Percentiles rank a stretch among this genome's conserved stretches.
Evolutionary conservation across 2,888 invertebrate species (phyloP).

Genomic region (Choristoneura rosaceana): DNA sequence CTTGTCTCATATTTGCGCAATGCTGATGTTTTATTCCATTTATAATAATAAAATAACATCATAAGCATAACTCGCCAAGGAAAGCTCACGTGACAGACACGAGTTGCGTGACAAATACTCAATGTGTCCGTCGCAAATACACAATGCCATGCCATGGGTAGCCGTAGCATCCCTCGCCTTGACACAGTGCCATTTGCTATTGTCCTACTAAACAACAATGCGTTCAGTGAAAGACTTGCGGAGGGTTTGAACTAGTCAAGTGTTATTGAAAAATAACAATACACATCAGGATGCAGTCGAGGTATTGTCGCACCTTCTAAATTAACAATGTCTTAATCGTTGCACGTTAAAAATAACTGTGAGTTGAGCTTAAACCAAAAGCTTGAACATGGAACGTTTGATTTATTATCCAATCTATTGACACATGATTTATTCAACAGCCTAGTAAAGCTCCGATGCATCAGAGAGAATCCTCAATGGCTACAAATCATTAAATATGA

Average conservation of each 20-base stretch:
- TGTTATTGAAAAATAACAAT: slow-evolving; percentile 7
- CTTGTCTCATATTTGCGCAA: not conserved
- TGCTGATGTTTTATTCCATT: not conserved
- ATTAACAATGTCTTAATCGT: not conserved
- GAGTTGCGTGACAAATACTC: slow-evolving; percentile 17
- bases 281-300: not conserved
- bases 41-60: not conserved
- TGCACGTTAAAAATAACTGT: not conserved
- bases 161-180: slow-evolving; percentile 32
- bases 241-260: slow-evolving; percentile 17
- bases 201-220: slow-evolving; percentile 31
- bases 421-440: not conserved
- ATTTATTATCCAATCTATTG: not conserved
- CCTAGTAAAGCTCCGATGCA: not conserved
- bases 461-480: slow-evolving; percentile 5
- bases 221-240: slow-evolving; percentile 10
- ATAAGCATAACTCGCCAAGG: not conserved
- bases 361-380: not conserved
- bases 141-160: slow-evolving; percentile 8
- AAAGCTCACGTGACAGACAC: not conserved
- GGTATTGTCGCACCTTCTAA: not conserved
- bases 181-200: slow-evolving; percentile 36
- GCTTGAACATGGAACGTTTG: not conserved
- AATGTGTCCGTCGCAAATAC: slow-evolving; percentile 9
- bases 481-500: slow-evolving; percentile 24